Evolutionary conservation across 1,140 invertebrate genomes (phyloP).

Genomic region (Hypothenemus hampei): DNA sequence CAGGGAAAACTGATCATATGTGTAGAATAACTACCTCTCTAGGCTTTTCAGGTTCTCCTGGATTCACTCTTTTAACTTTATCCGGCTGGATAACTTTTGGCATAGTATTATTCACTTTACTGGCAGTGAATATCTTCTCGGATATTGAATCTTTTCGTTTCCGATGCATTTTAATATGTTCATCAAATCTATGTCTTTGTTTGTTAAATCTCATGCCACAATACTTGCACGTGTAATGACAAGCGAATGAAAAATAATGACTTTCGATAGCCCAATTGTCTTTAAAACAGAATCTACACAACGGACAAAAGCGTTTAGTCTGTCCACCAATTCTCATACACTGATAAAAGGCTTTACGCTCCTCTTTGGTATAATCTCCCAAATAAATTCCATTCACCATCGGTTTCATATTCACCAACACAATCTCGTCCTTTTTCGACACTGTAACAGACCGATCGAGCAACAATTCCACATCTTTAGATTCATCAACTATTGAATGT

Average conservation of each 20-base stretch:
- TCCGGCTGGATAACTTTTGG: constrained; percentile 33
- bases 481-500: constrained; percentile 16
- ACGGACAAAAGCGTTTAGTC: constrained; percentile 41
- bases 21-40: constrained; percentile 12
- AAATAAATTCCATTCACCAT: constrained; percentile 37
- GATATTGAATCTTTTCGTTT: constrained; percentile 32
- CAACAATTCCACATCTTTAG: constrained; percentile 17
- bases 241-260: constrained; percentile 41
- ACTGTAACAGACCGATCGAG: too few species aligned
- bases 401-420: constrained; percentile 26
- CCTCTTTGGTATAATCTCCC: constrained; percentile 39
- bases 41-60: constrained; percentile 18
- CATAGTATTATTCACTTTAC: constrained; percentile 35
- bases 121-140: constrained; percentile 39
- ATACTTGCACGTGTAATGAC: constrained; percentile 41
- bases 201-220: constrained; percentile 45
- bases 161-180: constrained; percentile 38
- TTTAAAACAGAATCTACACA: constrained; percentile 44
- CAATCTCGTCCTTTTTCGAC: constrained; percentile 27
- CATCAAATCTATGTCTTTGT: constrained; percentile 37
- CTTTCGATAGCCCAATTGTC: constrained; percentile 45
- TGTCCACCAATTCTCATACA: constrained; percentile 38
- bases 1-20: neutral
- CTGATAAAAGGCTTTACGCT: constrained; percentile 36
- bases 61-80: constrained; percentile 23